Percentiles rank a stretch among this genome's conserved stretches.
These are phyloP conservation scores for Ophion obscuratus DNA, from an alignment of 2,888 invertebrate species.

Conservation along the genomic window DNA sequence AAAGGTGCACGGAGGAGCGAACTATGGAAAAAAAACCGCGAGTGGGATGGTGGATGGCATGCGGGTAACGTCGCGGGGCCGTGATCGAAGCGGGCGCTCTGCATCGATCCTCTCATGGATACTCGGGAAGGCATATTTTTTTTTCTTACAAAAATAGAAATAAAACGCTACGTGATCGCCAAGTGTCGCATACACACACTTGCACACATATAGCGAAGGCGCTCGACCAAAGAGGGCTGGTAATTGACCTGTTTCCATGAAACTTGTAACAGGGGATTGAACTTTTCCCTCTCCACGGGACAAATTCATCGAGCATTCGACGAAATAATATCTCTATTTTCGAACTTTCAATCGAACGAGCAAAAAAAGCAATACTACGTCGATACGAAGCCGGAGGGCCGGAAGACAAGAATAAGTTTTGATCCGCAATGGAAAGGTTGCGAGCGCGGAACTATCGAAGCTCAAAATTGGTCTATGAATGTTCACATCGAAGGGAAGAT, in stretches of 20 bases:
- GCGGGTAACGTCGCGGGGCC: slow-evolving; percentile 37
- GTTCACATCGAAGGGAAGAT: neutral
- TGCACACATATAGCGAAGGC: slow-evolving; percentile 13
- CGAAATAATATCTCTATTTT: slow-evolving; percentile 54
- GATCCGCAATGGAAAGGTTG: slow-evolving; percentile 18
- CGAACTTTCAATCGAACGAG: slow-evolving; percentile 38
- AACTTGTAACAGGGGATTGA: slow-evolving; percentile 46
- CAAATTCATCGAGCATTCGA: slow-evolving; percentile 50
- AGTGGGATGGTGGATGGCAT: slow-evolving; percentile 32
- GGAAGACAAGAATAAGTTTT: slow-evolving; percentile 41
- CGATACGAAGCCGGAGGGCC: neutral
- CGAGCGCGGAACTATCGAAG: slow-evolving; percentile 20
- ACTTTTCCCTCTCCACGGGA: slow-evolving; percentile 24
- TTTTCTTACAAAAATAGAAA: slow-evolving; percentile 60
- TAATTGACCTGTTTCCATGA: slow-evolving; percentile 56
- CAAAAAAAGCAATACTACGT: slow-evolving; percentile 15
- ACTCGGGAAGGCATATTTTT: slow-evolving; percentile 22
- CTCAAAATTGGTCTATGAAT: slow-evolving; percentile 34
- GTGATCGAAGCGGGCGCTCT: slow-evolving; percentile 22
- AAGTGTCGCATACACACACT: slow-evolving; percentile 24
- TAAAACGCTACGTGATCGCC: slow-evolving; percentile 40
- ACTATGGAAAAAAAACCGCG: slow-evolving; percentile 35
- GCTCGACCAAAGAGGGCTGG: slow-evolving; percentile 44
- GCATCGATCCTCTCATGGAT: slow-evolving; percentile 49
- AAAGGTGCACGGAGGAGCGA: slow-evolving; percentile 38